These are phyloP conservation scores for Mesitornis unicolor DNA, from an alignment of 2,113 vertebrate species.

Conservation along the genomic window DNA sequence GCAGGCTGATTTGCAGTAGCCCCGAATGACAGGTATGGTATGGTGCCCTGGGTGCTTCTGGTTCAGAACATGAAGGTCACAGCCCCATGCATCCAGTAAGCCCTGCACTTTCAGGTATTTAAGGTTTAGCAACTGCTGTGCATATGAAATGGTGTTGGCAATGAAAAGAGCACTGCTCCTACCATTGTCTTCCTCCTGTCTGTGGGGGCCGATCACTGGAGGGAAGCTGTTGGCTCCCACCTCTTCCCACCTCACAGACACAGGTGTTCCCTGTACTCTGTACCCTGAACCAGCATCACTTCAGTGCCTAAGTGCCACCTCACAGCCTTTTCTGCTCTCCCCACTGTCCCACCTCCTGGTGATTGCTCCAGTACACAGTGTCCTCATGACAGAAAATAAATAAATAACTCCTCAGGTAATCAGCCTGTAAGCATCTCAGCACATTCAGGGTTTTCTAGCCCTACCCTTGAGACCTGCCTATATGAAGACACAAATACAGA, in stretches of 20 bases:
- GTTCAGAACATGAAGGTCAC: neutral
- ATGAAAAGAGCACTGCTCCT: neutral
- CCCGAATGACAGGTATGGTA: neutral
- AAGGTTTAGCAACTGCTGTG: neutral
- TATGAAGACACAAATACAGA: neutral
- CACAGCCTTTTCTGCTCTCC: neutral
- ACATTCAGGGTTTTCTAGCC: neutral
- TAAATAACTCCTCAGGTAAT: neutral
- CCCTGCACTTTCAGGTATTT: neutral
- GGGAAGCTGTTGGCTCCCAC: neutral
- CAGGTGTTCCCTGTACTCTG: neutral
- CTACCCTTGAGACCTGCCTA: neutral
- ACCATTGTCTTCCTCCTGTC: neutral
- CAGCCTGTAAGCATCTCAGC: neutral
- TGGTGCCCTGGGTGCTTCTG: neutral
- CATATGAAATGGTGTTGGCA: neutral
- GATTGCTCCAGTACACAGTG: rapidly evolving
- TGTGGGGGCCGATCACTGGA: neutral
- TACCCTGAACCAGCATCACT: neutral
- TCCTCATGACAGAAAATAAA: neutral
- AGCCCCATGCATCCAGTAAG: neutral
- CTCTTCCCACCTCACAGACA: neutral
- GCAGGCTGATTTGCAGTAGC: neutral
- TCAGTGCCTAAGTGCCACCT: neutral
- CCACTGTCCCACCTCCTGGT: neutral